These are phyloP conservation scores for Sitta carolinensis DNA, from an alignment of 2,797 vertebrate genomes.

Conservation along the genomic window DNA sequence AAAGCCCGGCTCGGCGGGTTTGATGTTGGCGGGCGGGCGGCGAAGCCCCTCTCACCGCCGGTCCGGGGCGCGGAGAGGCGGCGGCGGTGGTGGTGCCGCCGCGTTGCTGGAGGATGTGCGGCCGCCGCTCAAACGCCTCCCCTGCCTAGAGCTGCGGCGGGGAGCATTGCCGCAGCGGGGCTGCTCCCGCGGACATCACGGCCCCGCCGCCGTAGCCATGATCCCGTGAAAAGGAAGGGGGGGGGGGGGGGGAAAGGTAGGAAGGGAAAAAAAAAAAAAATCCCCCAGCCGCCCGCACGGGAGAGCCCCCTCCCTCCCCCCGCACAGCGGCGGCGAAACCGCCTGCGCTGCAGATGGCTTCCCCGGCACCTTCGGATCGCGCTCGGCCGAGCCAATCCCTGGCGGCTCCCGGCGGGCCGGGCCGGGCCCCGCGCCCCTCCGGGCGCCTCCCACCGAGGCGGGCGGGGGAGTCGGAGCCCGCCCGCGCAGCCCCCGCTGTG, in stretches of 20 bases:
- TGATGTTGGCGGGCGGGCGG: not conserved
- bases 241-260: too few species aligned
- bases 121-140: slow-evolving; percentile 29
- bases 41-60: not conserved
- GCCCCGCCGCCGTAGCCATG: not conserved
- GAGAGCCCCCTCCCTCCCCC: not conserved
- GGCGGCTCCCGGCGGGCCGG: not conserved
- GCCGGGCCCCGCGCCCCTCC: not conserved
- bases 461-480: not conserved
- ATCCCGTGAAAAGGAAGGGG: not conserved
- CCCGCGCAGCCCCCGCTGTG: not conserved
- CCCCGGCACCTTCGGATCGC: not conserved
- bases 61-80: not conserved
- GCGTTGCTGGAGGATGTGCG: not conserved
- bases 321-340: not conserved
- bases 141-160: slow-evolving; percentile 9
- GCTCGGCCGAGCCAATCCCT: not conserved
- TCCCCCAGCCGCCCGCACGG: too few species aligned
- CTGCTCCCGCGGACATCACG: not conserved
- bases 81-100: not conserved
- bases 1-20: not conserved
- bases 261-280: too few species aligned
- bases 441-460: not conserved
- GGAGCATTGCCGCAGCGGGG: not conserved
- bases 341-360: slow-evolving; percentile 17